Conservation (phyloP, 2,797 vertebrate genomes). For the Pseudochirops cupreus region DNA sequence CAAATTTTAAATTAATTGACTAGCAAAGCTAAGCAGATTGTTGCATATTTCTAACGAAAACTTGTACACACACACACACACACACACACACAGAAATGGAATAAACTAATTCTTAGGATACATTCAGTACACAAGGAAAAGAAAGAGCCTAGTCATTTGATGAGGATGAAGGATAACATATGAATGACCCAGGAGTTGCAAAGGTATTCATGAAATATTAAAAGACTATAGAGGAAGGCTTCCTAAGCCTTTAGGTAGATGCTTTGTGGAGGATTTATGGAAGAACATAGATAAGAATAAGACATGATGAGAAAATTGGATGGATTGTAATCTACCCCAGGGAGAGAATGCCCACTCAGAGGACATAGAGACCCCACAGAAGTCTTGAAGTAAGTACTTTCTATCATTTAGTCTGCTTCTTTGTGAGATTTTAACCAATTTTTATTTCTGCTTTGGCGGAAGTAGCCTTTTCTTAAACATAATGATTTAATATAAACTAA, state of each 20-base stretch:
- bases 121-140: not conserved
- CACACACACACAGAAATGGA: too few species aligned
- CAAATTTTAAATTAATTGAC: not conserved
- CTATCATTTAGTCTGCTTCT: not conserved
- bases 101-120: not conserved
- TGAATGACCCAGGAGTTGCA: not conserved
- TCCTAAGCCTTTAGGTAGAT: not conserved
- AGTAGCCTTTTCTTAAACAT: slow-evolving; percentile 20
- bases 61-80: not conserved
- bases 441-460: not conserved
- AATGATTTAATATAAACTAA: slow-evolving; percentile 28
- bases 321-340: not conserved
- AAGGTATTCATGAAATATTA: not conserved
- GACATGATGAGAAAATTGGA: not conserved
- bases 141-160: not conserved
- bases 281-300: not conserved
- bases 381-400: not conserved
- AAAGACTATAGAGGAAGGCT: not conserved
- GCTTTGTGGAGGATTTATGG: not conserved
- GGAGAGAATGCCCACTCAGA: not conserved
- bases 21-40: not conserved
- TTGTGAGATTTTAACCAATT: slow-evolving; percentile 18
- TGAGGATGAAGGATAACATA: not conserved
- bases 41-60: not conserved
- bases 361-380: not conserved